Conservation (phyloP, 2,888 invertebrate genomes). For the Meghimatium bilineatum region DNA sequence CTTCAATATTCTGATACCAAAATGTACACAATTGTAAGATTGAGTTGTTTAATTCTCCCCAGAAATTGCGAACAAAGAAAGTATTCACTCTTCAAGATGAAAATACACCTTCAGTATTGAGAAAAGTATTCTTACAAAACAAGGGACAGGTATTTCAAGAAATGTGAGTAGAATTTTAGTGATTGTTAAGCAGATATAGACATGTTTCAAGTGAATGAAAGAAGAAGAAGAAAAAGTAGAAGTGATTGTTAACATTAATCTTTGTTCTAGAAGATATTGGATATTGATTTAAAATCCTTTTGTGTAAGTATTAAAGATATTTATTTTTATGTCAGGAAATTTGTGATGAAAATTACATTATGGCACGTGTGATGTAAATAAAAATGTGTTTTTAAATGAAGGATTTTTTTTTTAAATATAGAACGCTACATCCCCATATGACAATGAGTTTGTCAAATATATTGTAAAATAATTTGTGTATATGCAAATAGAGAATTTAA, state of each 20-base stretch:
- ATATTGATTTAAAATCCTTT: background rate
- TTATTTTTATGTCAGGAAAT: background rate
- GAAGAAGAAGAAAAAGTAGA: too few relatives aligned
- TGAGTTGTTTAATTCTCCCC: background rate
- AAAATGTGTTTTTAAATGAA: too few relatives aligned
- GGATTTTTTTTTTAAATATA: too few relatives aligned
- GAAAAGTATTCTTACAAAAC: background rate
- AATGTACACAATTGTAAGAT: background rate
- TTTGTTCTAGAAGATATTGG: background rate
- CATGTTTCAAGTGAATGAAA: too few relatives aligned
- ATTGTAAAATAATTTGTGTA: too few relatives aligned
- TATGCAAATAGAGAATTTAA: too few relatives aligned
- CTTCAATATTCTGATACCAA: background rate
- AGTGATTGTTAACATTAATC: background rate
- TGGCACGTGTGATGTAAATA: too few relatives aligned
- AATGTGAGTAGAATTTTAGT: conserved; percentile 11
- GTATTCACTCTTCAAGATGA: background rate
- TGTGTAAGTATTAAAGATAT: background rate
- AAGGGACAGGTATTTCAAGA: conserved; percentile 19
- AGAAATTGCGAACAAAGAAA: conserved; percentile 1
- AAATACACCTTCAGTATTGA: background rate
- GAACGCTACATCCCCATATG: too few relatives aligned
- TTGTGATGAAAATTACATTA: too few relatives aligned
- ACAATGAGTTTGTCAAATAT: too few relatives aligned
- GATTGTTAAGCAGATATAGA: background rate